phyloP scores from a whole-genome alignment of 2,888 invertebrate genomes.

The Meteorus cinctellus region DNA sequence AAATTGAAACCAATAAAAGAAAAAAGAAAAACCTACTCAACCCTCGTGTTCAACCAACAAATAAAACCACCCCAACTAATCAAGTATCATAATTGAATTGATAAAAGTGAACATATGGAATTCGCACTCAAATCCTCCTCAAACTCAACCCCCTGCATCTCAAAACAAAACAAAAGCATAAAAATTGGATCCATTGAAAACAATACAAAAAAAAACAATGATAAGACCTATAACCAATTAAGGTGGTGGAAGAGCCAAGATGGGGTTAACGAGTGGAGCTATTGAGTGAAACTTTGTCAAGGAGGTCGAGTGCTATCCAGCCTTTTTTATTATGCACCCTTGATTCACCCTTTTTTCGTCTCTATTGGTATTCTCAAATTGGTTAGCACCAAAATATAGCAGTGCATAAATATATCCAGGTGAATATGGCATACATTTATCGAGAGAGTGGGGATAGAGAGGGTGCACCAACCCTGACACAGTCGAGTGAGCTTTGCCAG shows the following conservation, averaged over 20 bases:
- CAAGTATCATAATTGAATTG: too few species aligned
- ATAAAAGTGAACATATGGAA: too few species aligned
- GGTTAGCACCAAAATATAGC: too few species aligned
- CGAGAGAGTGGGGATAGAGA: constrained; percentile 40
- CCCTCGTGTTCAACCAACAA: too few species aligned
- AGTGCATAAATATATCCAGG: background rate
- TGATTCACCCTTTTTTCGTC: background rate
- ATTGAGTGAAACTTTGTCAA: constrained; percentile 21
- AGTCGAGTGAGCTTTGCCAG: constrained; percentile 59
- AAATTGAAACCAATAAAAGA: too few species aligned
- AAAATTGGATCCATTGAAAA: background rate
- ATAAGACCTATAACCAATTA: constrained; percentile 38
- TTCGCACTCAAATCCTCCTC: too few species aligned
- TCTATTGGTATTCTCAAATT: background rate
- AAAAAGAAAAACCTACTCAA: too few species aligned
- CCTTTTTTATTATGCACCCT: too few species aligned
- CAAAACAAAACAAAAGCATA: too few species aligned
- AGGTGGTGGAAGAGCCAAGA: constrained; percentile 57
- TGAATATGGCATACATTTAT: constrained; percentile 31
- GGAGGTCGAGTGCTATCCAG: constrained; percentile 33
- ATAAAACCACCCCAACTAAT: too few species aligned
- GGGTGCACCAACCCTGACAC: constrained; percentile 67
- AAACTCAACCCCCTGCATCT: too few species aligned
- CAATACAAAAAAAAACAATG: constrained; percentile 10
- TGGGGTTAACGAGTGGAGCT: constrained; percentile 56